Evolutionary conservation across 2,797 vertebrate species (phyloP).

Genomic region (Selene dorsalis): DNA sequence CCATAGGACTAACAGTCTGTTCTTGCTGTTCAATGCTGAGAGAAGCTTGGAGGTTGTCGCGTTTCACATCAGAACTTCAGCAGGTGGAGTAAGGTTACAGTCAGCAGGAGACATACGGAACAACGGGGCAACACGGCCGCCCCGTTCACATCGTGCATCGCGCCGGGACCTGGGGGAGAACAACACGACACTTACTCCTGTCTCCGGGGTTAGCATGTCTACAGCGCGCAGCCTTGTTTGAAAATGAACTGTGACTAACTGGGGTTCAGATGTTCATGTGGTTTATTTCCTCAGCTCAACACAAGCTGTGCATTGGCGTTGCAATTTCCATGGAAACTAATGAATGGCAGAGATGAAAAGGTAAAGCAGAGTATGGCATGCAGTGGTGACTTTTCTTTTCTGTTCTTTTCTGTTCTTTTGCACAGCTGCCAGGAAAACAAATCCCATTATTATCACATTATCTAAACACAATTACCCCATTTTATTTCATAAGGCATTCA

Average conservation of each 20-base stretch:
- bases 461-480: neutral
- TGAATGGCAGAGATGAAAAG: slow-evolving; percentile 2
- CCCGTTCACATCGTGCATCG: slow-evolving; percentile 92
- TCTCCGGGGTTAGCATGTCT: neutral
- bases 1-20: slow-evolving; percentile 81
- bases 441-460: neutral
- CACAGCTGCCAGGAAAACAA: neutral
- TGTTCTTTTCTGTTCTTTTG: neutral
- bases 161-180: slow-evolving; percentile 88
- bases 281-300: neutral
- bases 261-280: neutral
- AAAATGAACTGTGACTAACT: slow-evolving; percentile 2
- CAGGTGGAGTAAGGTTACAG: slow-evolving; percentile 84
- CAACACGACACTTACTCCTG: neutral
- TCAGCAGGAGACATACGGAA: slow-evolving; percentile 86
- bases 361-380: neutral
- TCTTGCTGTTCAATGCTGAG: slow-evolving; percentile 71
- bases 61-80: slow-evolving; percentile 90
- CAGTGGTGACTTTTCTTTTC: neutral
- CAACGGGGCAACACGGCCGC: slow-evolving; percentile 80
- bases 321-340: slow-evolving; percentile 50
- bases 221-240: neutral
- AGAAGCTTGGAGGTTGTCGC: slow-evolving; percentile 67
- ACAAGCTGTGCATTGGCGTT: neutral
- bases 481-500: neutral